Conservation (phyloP, 2,888 invertebrate genomes). For the Sepiola atlantica region DNA sequence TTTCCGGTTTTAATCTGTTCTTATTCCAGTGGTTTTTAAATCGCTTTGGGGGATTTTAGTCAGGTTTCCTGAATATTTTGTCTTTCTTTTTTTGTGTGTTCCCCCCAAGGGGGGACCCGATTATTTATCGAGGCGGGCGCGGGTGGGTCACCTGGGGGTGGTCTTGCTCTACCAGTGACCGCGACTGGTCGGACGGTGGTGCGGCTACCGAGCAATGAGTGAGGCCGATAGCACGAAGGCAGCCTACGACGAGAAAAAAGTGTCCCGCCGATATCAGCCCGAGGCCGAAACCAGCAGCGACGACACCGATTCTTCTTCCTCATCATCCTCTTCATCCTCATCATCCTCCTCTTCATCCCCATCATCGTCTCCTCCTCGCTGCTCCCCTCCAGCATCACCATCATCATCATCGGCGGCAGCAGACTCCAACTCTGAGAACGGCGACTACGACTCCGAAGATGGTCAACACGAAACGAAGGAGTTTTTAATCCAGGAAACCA, state of each 20-base stretch:
- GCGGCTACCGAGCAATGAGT: constrained; percentile 46
- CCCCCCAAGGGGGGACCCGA: not conserved
- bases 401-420: not conserved
- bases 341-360: constrained; percentile 36
- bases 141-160: constrained; percentile 4
- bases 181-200: constrained; percentile 24
- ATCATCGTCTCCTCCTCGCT: not conserved
- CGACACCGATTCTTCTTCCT: constrained; percentile 34
- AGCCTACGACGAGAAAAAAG: constrained; percentile 44
- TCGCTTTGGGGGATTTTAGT: not conserved
- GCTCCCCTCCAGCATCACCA: not conserved
- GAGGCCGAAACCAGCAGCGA: constrained; percentile 38
- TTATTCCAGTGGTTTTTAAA: not conserved
- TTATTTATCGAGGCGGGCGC: not conserved
- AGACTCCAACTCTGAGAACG: constrained; percentile 39
- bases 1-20: not conserved
- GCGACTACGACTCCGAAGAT: constrained; percentile 37
- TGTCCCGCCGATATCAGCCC: constrained; percentile 44
- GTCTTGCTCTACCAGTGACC: constrained; percentile 15
- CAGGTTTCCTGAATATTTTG: not conserved
- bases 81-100: not conserved
- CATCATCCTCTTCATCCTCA: constrained; percentile 41
- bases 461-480: constrained; percentile 48
- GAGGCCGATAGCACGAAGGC: constrained; percentile 36
- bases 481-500: constrained; percentile 50